These are phyloP conservation scores for Menidia menidia DNA, from an alignment of 2,797 vertebrate genomes.

Conservation along the genomic window DNA sequence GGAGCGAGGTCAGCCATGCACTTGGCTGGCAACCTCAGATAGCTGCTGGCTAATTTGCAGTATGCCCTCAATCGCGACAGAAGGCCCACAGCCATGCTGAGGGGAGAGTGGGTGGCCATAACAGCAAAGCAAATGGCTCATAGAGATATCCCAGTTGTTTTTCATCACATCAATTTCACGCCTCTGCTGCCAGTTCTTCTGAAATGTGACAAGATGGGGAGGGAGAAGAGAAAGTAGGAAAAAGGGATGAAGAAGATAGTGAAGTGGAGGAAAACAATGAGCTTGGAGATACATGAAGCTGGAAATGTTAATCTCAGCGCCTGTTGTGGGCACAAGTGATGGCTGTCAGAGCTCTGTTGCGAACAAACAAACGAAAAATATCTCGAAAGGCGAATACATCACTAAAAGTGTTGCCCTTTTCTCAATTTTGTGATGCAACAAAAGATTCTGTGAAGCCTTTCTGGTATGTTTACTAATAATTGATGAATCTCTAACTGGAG, in stretches of 20 bases:
- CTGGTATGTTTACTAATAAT: slow-evolving; percentile 35
- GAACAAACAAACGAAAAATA: slow-evolving; percentile 56
- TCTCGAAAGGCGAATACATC: slow-evolving; percentile 49
- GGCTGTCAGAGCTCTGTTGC: slow-evolving; percentile 48
- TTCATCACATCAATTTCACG: slow-evolving; percentile 83
- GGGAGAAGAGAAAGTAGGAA: slow-evolving; percentile 21
- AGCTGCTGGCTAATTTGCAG: slow-evolving; percentile 80
- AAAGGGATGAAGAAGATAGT: slow-evolving; percentile 3
- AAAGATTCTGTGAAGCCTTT: slow-evolving; percentile 12
- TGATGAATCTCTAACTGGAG: slow-evolving; percentile 22
- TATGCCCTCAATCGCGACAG: slow-evolving; percentile 71
- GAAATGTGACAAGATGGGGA: slow-evolving; percentile 64
- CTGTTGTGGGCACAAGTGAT: slow-evolving; percentile 42
- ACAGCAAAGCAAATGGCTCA: slow-evolving; percentile 79
- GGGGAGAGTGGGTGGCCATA: slow-evolving; percentile 66
- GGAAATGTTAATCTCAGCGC: slow-evolving; percentile 54
- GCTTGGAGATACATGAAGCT: slow-evolving; percentile 34
- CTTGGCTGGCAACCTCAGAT: slow-evolving; percentile 78
- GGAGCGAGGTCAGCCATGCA: slow-evolving; percentile 66
- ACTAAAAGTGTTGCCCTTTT: slow-evolving; percentile 46
- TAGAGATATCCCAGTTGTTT: slow-evolving; percentile 82
- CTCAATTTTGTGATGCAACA: slow-evolving; percentile 58
- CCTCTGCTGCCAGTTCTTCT: slow-evolving; percentile 55
- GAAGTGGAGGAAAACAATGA: slow-evolving; percentile 44
- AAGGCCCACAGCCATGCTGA: slow-evolving; percentile 63